Evolutionary conservation across 2,797 vertebrate species (phyloP), one percentile per base, ranked within the genome.

Genomic region (Scomberomorus guttatus): DNA sequence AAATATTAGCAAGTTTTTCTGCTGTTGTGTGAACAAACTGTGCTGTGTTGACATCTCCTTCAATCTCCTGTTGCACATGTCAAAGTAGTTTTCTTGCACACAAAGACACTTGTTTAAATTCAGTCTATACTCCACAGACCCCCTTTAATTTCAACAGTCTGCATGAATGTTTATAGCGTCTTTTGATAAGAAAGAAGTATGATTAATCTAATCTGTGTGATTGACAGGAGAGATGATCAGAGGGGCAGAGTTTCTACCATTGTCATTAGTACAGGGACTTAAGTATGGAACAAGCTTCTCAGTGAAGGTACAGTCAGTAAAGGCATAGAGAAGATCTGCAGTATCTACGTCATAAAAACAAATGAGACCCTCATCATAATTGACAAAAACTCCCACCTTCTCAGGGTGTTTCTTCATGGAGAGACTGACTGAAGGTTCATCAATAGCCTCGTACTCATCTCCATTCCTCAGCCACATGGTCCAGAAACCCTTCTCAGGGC

Each of bases 371-470:
- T 32, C 14, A 0, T 80, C 58, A 46, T 84, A 70, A 7, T 84
- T 55, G 0, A 77, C 74, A 77, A 80, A 77, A 50, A 79, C 72
- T 0, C 77, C 77, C 14, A 83, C 51, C 20, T 29, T 79, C 24
- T 72, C 5, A 46, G 27, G 77, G 2, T 7, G 50, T 0, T 0
- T 6, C 3, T 48, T 57, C 5, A 51, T 6, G 17, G 27, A 4
- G 39, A 79, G 62, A 46, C 0, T 0, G 0, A 75, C 34, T 3
- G 15, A 0, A 1, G 18, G n/a, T 1, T 11, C 11, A 25, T 57
- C 42, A 5, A 6, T 18, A 22, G 56, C 76, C 1, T 6, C 4
- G 1, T 57, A 61, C 25, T 71, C 6, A 0, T 34, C 5, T 44
- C 25, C 51, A 11, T 58, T 20, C 12, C 20, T 72, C 6, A 79